Base-by-base conservation (phyloP, 2,888 invertebrate genomes). In the Dastarcus helophoroides region DNA sequence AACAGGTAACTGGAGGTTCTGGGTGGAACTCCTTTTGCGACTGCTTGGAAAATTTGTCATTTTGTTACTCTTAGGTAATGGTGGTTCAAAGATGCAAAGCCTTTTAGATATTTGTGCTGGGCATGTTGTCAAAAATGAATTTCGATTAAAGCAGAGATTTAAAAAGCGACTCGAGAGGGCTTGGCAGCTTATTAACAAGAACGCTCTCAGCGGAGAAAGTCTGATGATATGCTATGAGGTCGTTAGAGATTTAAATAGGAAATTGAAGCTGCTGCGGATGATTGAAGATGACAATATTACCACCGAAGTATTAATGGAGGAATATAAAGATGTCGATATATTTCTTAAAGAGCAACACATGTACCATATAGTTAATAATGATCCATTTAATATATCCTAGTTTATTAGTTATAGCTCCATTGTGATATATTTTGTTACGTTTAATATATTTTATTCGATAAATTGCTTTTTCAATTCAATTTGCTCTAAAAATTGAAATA, bases 221-320 rank as follows among this genome's bases (percentile, higher is more conserved):
- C 41, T 53, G 29, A 37, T 44, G 8, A 35, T 44, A 33, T 53
- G 53, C 28, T 58, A 59, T 35, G 42, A 41, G 8, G 44, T 51
- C 3, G 39, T 59, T 12, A 43, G 48, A 31, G 55, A 60, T 44
- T 36, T 57, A 16, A 58, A 60, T 33, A 54, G 51, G 35, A 60
- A 59, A 40, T 38, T 41, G 10, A 53, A 54, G 39, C 48, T 52
- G 42, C 38, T 60, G 33, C 40, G 55, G 14, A 50, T 54, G 38
- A 50, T 60, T 29, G 55, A 57, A 34, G 43, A 48, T 19, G 53
- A 53, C 24, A 48, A 57, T 32, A 46, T 55, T 14, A 44, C 54
- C 6, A 40, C 40, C 3, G 53, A 55, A 26, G 41, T 54, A 2
- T 39, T 59, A 4, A 42, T 38, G 23, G 56, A 59, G 27, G 47